phyloP scores from a whole-genome alignment of 2,888 invertebrate species.

The Hypercompe scribonia region DNA sequence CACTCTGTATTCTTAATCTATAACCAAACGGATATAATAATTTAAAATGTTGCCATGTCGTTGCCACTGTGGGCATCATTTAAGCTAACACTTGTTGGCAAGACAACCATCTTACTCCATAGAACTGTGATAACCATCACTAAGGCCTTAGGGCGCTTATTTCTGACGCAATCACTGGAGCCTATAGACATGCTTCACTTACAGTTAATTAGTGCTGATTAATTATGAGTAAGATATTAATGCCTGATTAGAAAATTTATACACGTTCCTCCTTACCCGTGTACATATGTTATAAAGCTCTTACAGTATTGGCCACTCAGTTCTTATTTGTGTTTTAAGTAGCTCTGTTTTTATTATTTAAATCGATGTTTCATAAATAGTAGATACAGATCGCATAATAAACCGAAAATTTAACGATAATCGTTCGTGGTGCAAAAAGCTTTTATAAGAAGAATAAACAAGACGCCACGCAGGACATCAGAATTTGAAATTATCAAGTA shows the following conservation, averaged over 20 bases:
- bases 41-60: no score
- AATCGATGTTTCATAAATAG: neutral
- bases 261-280: accelerated
- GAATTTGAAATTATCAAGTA: constrained; percentile 81
- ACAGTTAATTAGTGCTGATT: neutral
- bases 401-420: neutral
- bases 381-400: neutral
- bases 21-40: no score
- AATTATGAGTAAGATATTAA: neutral
- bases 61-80: no score
- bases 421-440: neutral
- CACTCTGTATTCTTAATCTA: no score
- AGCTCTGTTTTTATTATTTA: no score
- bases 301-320: neutral
- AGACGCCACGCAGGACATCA: constrained; percentile 61
- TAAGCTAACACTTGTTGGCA: no score
- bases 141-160: neutral
- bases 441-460: constrained; percentile 67
- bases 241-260: neutral
- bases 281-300: no score
- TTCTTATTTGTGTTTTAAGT: no score
- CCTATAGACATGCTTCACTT: neutral
- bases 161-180: neutral
- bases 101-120: no score
- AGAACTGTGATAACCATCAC: neutral